Conservation (phyloP, 2,113 vertebrate genomes). For the Halcyon senegalensis region DNA sequence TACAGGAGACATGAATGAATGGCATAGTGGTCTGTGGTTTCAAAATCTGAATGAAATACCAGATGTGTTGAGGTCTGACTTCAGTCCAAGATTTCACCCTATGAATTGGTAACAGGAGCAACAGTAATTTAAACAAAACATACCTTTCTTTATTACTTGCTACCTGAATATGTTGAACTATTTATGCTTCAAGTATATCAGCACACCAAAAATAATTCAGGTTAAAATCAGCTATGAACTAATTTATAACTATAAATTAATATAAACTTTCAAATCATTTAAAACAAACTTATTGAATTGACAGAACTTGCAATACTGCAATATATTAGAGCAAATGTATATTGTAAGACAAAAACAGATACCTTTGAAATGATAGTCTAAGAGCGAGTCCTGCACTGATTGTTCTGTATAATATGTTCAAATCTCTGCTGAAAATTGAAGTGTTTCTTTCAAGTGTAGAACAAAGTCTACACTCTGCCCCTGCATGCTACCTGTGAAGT, state of each 20-base stretch:
- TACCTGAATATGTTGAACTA: neutral
- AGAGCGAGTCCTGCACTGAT: neutral
- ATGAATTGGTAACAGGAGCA: neutral
- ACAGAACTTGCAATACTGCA: neutral
- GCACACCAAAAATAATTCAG: neutral
- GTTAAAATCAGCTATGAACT: neutral
- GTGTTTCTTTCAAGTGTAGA: neutral
- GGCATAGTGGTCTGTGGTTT: neutral
- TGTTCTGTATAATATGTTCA: neutral
- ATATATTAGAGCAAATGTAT: neutral
- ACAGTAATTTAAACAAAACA: neutral
- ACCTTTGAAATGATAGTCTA: neutral
- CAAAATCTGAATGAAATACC: neutral
- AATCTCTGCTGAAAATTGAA: neutral
- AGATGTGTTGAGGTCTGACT: neutral
- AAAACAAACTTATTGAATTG: neutral
- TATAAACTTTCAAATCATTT: neutral
- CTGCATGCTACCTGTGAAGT: neutral
- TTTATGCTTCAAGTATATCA: fast-evolving
- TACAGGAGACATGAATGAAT: neutral
- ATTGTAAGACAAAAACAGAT: neutral
- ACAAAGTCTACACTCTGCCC: neutral
- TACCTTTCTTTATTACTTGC: neutral
- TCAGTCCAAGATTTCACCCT: neutral
- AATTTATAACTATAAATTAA: neutral